Conservation (phyloP, 2,797 vertebrate genomes). For the Acrocephalus scirpaceus region DNA sequence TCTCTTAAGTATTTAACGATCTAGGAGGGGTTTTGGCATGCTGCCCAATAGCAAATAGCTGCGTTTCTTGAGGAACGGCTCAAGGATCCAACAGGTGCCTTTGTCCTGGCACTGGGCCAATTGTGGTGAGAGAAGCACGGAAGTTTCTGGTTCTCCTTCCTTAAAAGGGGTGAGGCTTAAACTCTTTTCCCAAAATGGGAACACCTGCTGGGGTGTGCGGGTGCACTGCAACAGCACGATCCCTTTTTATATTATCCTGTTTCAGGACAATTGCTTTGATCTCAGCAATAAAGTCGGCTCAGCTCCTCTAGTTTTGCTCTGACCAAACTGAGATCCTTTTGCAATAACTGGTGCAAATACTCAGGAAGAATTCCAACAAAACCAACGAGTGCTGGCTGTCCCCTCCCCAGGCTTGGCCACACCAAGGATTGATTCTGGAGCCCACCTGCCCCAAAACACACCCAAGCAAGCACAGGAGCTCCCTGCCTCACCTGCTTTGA, state of each 20-base stretch:
- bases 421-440: neutral
- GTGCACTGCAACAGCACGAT: neutral
- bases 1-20: neutral
- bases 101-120: neutral
- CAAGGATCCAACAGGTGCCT: neutral
- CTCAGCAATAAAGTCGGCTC: neutral
- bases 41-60: neutral
- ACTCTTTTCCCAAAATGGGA: neutral
- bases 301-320: neutral
- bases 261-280: slow-evolving; percentile 1
- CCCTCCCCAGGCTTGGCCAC: neutral
- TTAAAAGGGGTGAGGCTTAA: neutral
- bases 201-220: neutral
- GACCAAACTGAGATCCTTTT: neutral
- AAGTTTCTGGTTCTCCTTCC: neutral
- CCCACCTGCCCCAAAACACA: neutral
- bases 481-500: slow-evolving; percentile 86
- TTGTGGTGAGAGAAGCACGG: neutral
- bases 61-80: neutral
- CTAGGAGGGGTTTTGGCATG: neutral
- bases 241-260: neutral
- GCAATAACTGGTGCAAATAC: accelerated
- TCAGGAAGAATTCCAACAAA: neutral
- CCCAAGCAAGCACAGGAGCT: accelerated
- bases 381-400: accelerated